A percentile compares a stretch with the other conserved stretches of the same genome.
Evolutionary conservation across 2,113 vertebrate genomes (phyloP).

Genomic region (Amazona vittata): DNA sequence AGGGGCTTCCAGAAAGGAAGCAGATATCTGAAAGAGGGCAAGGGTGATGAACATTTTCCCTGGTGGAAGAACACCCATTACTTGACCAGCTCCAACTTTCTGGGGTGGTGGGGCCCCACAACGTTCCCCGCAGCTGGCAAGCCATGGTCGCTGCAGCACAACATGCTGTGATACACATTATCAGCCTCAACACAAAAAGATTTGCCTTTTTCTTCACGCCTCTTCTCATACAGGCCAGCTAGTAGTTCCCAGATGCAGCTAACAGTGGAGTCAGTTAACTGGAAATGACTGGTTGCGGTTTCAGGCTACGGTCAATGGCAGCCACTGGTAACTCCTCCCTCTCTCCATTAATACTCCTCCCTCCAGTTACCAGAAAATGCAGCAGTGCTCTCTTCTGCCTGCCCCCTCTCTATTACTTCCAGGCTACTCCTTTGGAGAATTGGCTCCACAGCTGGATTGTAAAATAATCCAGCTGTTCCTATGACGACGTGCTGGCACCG

Average conservation of each 20-base stretch:
- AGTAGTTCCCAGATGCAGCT: background rate
- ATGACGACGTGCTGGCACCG: conserved; percentile 71
- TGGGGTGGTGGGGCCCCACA: background rate
- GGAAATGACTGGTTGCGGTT: background rate
- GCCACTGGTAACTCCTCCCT: conserved; percentile 9
- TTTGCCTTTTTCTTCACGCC: background rate
- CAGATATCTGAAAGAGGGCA: background rate
- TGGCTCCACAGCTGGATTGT: conserved; percentile 66
- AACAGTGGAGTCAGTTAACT: background rate
- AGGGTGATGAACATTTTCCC: background rate
- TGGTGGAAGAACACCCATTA: background rate
- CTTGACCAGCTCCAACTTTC: background rate
- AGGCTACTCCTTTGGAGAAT: conserved; percentile 63
- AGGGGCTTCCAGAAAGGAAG: background rate
- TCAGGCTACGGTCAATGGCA: background rate
- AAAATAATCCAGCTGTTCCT: conserved; percentile 71
- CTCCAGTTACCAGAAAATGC: conserved; percentile 33
- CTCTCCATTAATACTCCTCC: background rate
- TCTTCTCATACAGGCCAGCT: background rate
- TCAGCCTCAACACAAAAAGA: background rate
- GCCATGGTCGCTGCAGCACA: background rate
- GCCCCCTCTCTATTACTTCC: conserved; percentile 18
- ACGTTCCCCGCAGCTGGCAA: background rate
- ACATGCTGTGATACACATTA: background rate
- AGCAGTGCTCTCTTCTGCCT: conserved; percentile 3